Evolutionary conservation across 2,888 invertebrate genomes (phyloP), one percentile per base, ranked within the genome.

Genomic region (Quadroppia sp.): DNA sequence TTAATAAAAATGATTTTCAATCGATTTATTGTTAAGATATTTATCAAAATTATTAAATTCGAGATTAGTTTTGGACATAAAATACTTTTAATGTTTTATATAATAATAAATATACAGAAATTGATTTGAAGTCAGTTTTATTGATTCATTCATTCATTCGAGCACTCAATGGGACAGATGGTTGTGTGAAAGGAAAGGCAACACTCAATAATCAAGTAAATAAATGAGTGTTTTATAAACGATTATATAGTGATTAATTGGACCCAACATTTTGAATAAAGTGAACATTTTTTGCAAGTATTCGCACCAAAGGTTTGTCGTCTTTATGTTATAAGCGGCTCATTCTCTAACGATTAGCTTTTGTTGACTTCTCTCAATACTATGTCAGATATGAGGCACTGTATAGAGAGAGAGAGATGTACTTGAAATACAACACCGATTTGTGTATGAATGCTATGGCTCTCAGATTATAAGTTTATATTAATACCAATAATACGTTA

Each of bases 291-390:
- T 20, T n/a, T 50, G 3, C 28, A 56, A 13, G 23, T 13, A 28
- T 30, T 56, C 3, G 7, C 30, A 61, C 32, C 7, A 40, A 23
- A 42, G 40, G 42, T 28, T 67, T 23, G 67, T 42, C 67, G 42
- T 67, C 67, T 36, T 20, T n/a, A 67, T 11, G 67, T 23, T 40
- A 67, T 67, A 67, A 40, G 40, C 42, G 67, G 42, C 42, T 67
- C 36, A 40, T 40, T 67, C 20, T 11, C 42, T 6, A 42, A 23
- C 67, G 42, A 36, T 67, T 67, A 67, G 30, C 40, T 67, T 67
- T 67, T 40, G 42, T 67, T 67, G 67, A 67, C 67, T 45, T 45
- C 36, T 64, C 67, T 67, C 67, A 67, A 67, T 67, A n/a, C 9
- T 36, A 25, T 67, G 67, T 11, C 23, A 67, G 67, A 23, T 67